Percentiles rank a stretch among this genome's conserved stretches.
These are phyloP conservation scores for Somateria mollissima DNA, from an alignment of 2,797 vertebrate species.

Conservation along the genomic window DNA sequence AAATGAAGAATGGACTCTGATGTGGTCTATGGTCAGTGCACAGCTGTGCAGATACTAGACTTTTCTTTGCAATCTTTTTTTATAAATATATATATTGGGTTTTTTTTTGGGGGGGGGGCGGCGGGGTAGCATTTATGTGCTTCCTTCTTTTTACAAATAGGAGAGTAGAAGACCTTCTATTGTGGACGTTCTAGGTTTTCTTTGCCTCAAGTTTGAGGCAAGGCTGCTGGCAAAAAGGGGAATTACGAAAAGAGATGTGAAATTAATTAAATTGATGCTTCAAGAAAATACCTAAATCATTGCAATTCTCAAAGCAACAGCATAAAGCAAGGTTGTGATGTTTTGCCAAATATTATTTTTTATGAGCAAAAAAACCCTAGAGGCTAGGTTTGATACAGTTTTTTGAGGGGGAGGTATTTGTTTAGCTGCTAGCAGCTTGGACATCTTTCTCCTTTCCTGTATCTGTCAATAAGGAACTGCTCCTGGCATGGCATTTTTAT, in stretches of 20 bases:
- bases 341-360: constrained; percentile 6
- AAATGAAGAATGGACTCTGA: fast-evolving
- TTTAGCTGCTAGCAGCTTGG: not conserved
- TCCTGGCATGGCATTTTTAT: not conserved
- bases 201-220: not conserved
- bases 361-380: not conserved
- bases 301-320: not conserved
- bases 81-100: no score
- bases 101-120: no score
- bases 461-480: not conserved
- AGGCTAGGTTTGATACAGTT: not conserved
- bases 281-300: not conserved
- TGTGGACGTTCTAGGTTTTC: not conserved
- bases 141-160: no score
- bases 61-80: not conserved
- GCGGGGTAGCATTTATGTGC: not conserved
- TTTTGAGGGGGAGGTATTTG: not conserved
- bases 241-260: not conserved
- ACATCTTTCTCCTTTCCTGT: not conserved
- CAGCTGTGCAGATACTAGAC: not conserved
- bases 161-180: not conserved
- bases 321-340: not conserved
- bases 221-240: not conserved
- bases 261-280: constrained; percentile 30
- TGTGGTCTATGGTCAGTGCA: not conserved